These are phyloP conservation scores for Eubasilissa regina DNA, from an alignment of 1,140 invertebrate species.

Conservation along the genomic window DNA sequence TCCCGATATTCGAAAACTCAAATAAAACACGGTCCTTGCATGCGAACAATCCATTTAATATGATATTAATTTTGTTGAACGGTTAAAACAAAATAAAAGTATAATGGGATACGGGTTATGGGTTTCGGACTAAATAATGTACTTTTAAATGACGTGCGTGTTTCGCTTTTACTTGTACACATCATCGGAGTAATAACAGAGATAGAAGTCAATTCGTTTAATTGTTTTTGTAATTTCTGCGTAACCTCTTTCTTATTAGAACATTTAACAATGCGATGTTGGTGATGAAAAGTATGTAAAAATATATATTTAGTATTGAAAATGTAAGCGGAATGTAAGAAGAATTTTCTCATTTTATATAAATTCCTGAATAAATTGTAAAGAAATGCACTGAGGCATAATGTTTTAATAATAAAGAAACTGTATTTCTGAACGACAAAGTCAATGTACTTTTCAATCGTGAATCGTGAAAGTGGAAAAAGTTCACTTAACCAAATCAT, in stretches of 20 bases:
- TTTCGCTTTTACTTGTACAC: conserved; percentile 7
- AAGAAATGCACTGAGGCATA: no score
- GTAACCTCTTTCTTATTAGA: background rate
- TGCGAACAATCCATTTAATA: conserved; percentile 47
- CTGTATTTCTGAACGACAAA: no score
- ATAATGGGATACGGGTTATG: conserved; percentile 44
- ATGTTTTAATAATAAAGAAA: no score
- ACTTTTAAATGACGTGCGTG: conserved; percentile 40
- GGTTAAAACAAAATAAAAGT: conserved; percentile 48
- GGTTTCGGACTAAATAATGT: conserved; percentile 33
- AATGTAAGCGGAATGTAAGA: no score
- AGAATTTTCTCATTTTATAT: no score
- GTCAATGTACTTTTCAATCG: no score
- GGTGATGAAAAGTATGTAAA: no score
- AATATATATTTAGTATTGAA: no score
- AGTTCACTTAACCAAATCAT: no score
- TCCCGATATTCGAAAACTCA: conserved; percentile 26
- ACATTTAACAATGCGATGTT: no score
- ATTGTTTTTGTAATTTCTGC: conserved; percentile 8
- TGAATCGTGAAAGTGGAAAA: no score
- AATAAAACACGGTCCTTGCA: conserved; percentile 35
- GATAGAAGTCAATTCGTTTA: background rate
- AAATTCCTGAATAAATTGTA: no score
- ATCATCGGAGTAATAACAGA: conserved; percentile 2
- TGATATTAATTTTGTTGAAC: conserved; percentile 45